These are phyloP conservation scores for Ectemnius continuus DNA, from an alignment of 2,888 invertebrate genomes.

Conservation along the genomic window DNA sequence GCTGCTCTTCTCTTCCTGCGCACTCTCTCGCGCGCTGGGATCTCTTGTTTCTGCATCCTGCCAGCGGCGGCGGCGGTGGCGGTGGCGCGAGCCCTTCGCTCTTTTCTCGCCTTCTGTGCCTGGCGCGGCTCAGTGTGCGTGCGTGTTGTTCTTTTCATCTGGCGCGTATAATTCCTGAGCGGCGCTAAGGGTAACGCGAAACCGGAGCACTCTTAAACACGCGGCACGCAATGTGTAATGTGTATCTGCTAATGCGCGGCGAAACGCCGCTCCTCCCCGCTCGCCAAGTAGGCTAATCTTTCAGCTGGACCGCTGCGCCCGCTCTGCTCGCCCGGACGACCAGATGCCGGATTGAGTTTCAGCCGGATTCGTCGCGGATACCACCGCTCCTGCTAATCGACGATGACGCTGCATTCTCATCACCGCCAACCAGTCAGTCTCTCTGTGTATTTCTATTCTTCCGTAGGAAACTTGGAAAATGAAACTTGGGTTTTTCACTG, in stretches of 20 bases:
- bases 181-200: conserved; percentile 59
- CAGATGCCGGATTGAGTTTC: conserved; percentile 46
- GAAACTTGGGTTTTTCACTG: no score
- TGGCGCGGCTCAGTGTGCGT: background rate
- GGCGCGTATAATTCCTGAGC: conserved; percentile 28
- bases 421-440: background rate
- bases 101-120: conserved; percentile 19
- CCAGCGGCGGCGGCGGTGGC: background rate
- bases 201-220: conserved; percentile 23
- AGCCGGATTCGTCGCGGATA: conserved; percentile 12
- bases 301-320: conserved; percentile 30
- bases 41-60: conserved; percentile 51
- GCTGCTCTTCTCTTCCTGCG: no score
- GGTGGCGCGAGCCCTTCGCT: background rate
- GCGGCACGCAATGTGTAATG: conserved; percentile 10
- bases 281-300: conserved; percentile 40
- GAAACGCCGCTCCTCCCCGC: background rate
- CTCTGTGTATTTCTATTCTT: no score
- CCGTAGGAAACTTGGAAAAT: no score
- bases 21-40: conserved; percentile 25
- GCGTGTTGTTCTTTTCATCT: conserved; percentile 22
- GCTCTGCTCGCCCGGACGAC: conserved; percentile 6
- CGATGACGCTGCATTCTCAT: conserved; percentile 16
- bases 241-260: conserved; percentile 17
- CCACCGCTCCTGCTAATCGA: conserved; percentile 2